Evolutionary conservation across 2,113 vertebrate genomes (phyloP).

Genomic region (Neogobius melanostomus): DNA sequence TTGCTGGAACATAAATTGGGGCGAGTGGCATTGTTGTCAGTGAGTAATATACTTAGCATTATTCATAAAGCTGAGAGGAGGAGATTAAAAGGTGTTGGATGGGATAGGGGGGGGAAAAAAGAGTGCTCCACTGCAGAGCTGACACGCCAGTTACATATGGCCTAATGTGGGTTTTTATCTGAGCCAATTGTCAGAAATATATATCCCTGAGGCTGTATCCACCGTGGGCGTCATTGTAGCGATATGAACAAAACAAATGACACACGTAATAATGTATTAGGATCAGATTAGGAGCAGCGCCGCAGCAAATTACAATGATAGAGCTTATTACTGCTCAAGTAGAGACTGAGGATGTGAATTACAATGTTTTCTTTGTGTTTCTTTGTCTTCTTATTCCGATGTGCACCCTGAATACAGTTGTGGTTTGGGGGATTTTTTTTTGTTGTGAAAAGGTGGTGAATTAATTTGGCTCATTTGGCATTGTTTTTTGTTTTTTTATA

Average conservation of each 20-base stretch:
- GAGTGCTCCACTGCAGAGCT: constrained; percentile 54
- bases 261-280: constrained; percentile 51
- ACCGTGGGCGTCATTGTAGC: constrained; percentile 61
- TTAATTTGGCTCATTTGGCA: too few relatives aligned
- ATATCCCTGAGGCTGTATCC: constrained; percentile 63
- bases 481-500: too few relatives aligned
- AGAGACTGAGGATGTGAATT: constrained; percentile 27
- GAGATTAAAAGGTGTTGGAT: constrained; percentile 69
- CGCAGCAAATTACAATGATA: constrained; percentile 23
- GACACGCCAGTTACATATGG: constrained; percentile 71
- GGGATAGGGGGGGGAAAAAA: constrained; percentile 29
- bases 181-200: constrained; percentile 67
- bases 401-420: neutral
- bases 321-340: constrained; percentile 25
- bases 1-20: constrained; percentile 78
- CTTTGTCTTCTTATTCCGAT: neutral
- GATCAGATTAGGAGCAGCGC: constrained; percentile 39
- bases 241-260: constrained; percentile 74
- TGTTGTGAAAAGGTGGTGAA: neutral
- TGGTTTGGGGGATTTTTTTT: constrained; percentile 6
- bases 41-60: constrained; percentile 80
- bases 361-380: neutral
- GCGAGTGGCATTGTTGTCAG: constrained; percentile 72
- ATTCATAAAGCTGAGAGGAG: constrained; percentile 69
- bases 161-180: constrained; percentile 70